Evolutionary conservation across 2,888 invertebrate species (phyloP), one percentile per base, ranked within the genome.

Genomic region (Allygus modestus): DNA sequence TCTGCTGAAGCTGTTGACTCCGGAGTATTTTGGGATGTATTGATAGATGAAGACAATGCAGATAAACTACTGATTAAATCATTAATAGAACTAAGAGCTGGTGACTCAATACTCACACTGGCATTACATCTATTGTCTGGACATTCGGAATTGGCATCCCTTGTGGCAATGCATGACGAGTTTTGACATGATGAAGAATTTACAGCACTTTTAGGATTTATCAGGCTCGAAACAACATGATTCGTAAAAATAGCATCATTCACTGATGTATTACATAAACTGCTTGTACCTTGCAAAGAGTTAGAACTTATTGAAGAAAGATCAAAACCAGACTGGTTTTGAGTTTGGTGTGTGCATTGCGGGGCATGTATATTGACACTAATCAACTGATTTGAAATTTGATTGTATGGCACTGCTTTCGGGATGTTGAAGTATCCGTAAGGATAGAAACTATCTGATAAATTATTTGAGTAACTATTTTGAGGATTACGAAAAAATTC

Each of bases 351-450:
- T 12, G 15, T 12, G 28, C 26, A 65, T 28, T 9, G 65, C 5
- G 65, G 15, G 28, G 65, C 28, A 65, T 65, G 31, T 65, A 65
- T 65, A 17, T 65, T 65, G 0, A 65, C 28, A 65, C 65, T 65
- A 15, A 65, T 31, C 65, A 65, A 65, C 31, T 65, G 65, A 31
- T 65, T 65, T 11, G 65, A 65, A 65, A 31, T 28, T 28, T 65
- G 28, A 17, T 65, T 65, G 15, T 5, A 31, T 0, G 1, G 58
- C 17, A 15, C 4, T 46, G 17, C 23, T 58, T 58, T 58, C 1
- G 58, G 23, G 20, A 23, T 58, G 58, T 58, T 23, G 12, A 58
- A 58, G 17, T 58, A 23, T 58, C 20, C 58, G 20, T 58, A 1
- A 58, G 58, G 58, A 12, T 12, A 65, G 12, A 65, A 65, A 9